Evolutionary conservation across 2,797 vertebrate species (phyloP).

Genomic region (Necrosyrtes monachus): DNA sequence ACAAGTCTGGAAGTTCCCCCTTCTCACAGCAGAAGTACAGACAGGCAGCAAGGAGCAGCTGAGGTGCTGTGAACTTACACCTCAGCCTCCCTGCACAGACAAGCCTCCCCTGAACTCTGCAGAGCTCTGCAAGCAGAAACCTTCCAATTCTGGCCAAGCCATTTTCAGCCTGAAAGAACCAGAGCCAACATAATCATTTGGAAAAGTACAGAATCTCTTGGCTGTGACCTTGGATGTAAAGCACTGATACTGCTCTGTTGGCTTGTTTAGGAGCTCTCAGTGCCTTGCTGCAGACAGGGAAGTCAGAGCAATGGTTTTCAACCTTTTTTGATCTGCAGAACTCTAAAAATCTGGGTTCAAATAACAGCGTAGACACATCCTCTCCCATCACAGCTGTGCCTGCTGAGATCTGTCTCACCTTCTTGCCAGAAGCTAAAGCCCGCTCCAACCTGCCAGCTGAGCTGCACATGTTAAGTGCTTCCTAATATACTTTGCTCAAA

Average conservation of each 20-base stretch:
- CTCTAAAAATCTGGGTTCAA: background rate
- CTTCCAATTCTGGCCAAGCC: background rate
- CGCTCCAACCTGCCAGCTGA: slow-evolving; percentile 7
- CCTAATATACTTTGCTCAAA: background rate
- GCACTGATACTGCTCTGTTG: background rate
- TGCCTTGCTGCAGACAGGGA: background rate
- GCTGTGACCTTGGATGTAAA: background rate
- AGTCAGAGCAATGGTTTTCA: background rate
- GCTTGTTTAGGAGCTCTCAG: background rate
- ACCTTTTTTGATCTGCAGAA: background rate
- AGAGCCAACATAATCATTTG: slow-evolving; percentile 27
- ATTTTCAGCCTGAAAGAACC: slow-evolving; percentile 6
- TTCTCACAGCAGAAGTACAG: background rate
- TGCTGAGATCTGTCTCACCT: slow-evolving; percentile 49
- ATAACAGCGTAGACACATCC: background rate
- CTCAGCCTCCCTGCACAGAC: background rate
- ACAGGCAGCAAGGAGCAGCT: background rate
- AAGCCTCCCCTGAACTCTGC: background rate
- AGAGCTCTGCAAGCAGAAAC: background rate
- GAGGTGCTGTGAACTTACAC: background rate
- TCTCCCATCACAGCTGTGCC: slow-evolving; percentile 50
- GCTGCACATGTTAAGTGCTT: slow-evolving; percentile 8
- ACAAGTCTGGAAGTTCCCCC: background rate
- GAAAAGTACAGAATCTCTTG: slow-evolving; percentile 43
- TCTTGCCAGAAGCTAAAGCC: slow-evolving; percentile 23